phyloP scores from a whole-genome alignment of 2,888 invertebrate genomes.

The Drosophila leonis region DNA sequence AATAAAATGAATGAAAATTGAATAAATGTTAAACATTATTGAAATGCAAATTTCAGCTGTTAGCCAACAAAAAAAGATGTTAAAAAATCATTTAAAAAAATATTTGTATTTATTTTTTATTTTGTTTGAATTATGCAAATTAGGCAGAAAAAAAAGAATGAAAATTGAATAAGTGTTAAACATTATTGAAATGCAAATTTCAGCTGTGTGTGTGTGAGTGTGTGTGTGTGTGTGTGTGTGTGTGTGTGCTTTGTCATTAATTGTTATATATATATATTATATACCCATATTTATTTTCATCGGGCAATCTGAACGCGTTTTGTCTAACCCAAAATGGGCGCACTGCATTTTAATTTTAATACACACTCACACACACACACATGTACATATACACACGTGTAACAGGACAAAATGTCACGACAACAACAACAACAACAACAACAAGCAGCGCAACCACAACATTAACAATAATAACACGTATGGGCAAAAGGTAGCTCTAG shows the following conservation, averaged over 20 bases:
- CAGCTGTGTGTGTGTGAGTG: constrained; percentile 10
- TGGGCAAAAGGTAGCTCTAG: constrained; percentile 31
- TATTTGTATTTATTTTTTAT: no score
- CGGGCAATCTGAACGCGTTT: constrained; percentile 18
- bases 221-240: constrained; percentile 16
- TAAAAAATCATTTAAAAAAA: no score
- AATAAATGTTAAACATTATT: constrained; percentile 20
- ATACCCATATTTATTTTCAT: constrained; percentile 33
- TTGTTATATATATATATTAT: constrained; percentile 28
- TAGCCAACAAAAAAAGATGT: no score
- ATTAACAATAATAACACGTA: constrained; percentile 56
- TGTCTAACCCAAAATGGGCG: constrained; percentile 32
- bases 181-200: constrained; percentile 22
- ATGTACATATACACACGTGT: background rate
- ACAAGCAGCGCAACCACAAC: constrained; percentile 31
- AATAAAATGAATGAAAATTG: constrained; percentile 9
- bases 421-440: constrained; percentile 29
- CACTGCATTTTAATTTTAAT: constrained; percentile 31
- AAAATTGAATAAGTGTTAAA: constrained; percentile 6
- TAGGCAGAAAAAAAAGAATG: constrained; percentile 21
- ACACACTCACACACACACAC: constrained; percentile 8
- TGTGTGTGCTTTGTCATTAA: constrained; percentile 28
- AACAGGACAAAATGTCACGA: constrained; percentile 22
- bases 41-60: constrained; percentile 16
- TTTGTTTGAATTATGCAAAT: constrained; percentile 29